Base-by-base conservation (phyloP, 2,888 invertebrate genomes). In the Hypolimnas misippus region DNA sequence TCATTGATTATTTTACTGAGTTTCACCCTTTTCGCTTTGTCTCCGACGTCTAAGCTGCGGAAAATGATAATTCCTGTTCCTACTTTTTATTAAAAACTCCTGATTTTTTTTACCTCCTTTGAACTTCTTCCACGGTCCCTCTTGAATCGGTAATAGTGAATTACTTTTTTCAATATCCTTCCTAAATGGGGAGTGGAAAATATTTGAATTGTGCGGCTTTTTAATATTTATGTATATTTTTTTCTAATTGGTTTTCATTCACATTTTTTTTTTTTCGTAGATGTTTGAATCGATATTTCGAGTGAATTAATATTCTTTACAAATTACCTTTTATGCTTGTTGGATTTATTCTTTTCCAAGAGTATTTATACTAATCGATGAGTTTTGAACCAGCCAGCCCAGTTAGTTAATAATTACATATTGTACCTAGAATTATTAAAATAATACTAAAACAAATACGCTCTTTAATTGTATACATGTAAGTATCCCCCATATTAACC, bases 41-140 rank as follows among this genome's bases (percentile, higher is more conserved):
- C 66, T 44, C 49, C 31, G 46, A 65, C 46, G 46, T 54, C 57
- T 62, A 62, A 63, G 59, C 63, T 59, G 58, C 61, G 66, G 65
- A 65, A 62, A 63, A 63, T 65, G 31, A 66, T 63, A 66, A 65
- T 66, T 64, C 56, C 52, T 53, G 38, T 50, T 63, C 49, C 51
- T 35, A 55, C 61, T 51, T 55, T 62, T 64, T 62, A 62, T 64
- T 60, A 65, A 62, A 63, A 64, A 49, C 40, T 61, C 33, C 58
- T 42, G 50, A 50, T 55, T 54, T 64, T 16, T 8, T 19, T n/a
- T 33, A 8, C 12, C 51, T 17, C 59, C 56, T 59, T 63, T 63
- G 59, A 57, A 59, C 35, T 56, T 40, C 29, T 57, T 62, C 42
- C 55, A 52, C 1, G 12, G 21, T 25, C 14, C n/a, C 49, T 54